Conservation (phyloP, 2,113 vertebrate genomes). For the Corynorhinus townsendii region DNA sequence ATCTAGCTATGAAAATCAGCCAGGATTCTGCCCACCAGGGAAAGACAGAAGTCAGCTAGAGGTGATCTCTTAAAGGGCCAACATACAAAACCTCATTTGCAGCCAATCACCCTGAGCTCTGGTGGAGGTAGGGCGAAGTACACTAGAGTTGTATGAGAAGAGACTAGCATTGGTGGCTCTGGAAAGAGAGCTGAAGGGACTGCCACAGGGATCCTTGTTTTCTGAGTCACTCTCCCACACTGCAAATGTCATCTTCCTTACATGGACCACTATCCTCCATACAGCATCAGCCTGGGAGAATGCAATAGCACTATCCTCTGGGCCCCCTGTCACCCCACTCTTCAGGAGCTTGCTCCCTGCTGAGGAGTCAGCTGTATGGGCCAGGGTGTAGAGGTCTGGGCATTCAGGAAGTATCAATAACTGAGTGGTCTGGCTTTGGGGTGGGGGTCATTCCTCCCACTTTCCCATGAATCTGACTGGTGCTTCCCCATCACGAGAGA, state of each 20-base stretch:
- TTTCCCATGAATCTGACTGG: not conserved
- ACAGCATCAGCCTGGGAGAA: not conserved
- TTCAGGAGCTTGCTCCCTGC: not conserved
- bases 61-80: not conserved
- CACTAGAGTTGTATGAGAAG: not conserved
- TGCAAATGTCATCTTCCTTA: not conserved
- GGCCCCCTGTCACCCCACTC: not conserved
- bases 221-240: not conserved
- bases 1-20: not conserved
- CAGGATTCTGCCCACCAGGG: not conserved
- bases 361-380: not conserved
- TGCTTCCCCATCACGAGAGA: not conserved
- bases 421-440: not conserved
- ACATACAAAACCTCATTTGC: not conserved
- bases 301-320: not conserved
- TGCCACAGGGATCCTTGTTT: not conserved
- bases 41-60: not conserved
- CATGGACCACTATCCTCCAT: not conserved
- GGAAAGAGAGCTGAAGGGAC: not conserved
- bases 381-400: not conserved
- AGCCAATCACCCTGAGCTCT: not conserved
- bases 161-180: not conserved
- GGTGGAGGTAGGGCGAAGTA: not conserved
- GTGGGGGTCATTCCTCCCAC: not conserved
- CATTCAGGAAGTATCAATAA: not conserved